phyloP scores from a whole-genome alignment of 2,113 vertebrate species.

The Henicopernis longicauda region DNA sequence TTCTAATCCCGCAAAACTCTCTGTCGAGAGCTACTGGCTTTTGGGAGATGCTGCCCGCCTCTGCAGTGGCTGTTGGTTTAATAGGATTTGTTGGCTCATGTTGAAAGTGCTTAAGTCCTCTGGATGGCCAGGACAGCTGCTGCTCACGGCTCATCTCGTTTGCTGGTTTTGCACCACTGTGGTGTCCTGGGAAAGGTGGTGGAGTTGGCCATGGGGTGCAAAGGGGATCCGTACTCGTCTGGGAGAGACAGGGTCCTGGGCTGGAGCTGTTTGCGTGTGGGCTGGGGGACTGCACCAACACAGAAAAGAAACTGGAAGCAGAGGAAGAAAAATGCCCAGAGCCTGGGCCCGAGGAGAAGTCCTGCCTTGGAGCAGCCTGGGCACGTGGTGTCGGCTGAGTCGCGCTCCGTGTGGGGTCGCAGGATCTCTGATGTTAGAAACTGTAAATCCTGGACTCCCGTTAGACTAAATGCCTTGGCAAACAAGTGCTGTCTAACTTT shows the following conservation, averaged over 20 bases:
- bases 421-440: fast-evolving
- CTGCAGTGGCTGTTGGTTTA: background rate
- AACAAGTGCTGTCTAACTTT: background rate
- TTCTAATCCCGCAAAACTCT: background rate
- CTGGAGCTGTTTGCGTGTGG: background rate
- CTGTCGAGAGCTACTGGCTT: background rate
- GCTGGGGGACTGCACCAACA: background rate
- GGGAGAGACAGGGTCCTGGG: background rate
- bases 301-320: background rate
- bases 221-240: background rate
- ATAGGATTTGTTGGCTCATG: background rate
- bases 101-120: background rate
- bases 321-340: background rate
- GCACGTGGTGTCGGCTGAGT: fast-evolving
- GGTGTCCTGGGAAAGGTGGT: fast-evolving
- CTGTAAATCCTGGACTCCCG: fast-evolving
- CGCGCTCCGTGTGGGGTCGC: fast-evolving
- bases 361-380: background rate
- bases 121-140: background rate
- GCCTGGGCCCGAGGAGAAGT: fast-evolving
- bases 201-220: fast-evolving
- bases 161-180: background rate
- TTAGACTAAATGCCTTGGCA: fast-evolving
- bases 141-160: background rate
- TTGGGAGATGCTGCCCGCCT: background rate